Evolutionary conservation across 2,888 invertebrate species (phyloP).

Genomic region (Aleiodes leptofemur): DNA sequence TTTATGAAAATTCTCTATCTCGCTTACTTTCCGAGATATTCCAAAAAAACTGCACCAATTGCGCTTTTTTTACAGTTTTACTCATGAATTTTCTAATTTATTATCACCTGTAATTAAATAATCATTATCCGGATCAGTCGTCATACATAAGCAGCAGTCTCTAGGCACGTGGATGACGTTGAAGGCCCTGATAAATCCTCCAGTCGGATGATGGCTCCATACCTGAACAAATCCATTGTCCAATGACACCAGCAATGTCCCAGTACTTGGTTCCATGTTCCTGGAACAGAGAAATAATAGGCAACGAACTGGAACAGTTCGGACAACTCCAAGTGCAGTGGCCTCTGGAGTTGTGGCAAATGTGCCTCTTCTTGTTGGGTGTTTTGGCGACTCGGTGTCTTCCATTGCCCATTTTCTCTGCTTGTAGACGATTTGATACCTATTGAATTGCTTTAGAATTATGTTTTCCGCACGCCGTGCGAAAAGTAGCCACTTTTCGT

Average conservation of each 20-base stretch:
- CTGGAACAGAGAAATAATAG: slow-evolving; percentile 83
- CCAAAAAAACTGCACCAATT: neutral
- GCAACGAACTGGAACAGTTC: slow-evolving; percentile 80
- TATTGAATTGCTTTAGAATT: neutral
- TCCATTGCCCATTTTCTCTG: slow-evolving; percentile 9
- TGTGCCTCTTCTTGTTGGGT: neutral
- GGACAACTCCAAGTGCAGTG: slow-evolving; percentile 59
- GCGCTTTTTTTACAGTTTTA: neutral
- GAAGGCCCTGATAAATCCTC: slow-evolving; percentile 84
- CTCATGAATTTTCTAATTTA: neutral
- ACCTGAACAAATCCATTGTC: slow-evolving; percentile 87
- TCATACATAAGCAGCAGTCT: slow-evolving; percentile 82
- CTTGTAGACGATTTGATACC: neutral
- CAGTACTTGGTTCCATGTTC: slow-evolving; percentile 77
- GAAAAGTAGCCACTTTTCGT: too few species aligned
- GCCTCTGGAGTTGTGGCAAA: slow-evolving; percentile 38
- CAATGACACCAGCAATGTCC: slow-evolving; percentile 83
- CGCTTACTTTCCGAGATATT: neutral
- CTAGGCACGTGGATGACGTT: slow-evolving; percentile 82
- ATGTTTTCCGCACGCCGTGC: too few species aligned
- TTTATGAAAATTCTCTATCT: too few species aligned
- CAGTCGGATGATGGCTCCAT: slow-evolving; percentile 88
- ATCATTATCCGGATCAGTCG: slow-evolving; percentile 83
- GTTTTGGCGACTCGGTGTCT: neutral
- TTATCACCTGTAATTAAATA: slow-evolving; percentile 83